These are phyloP conservation scores for Calyptommatus sinebrachiatus DNA, from an alignment of 2,113 vertebrate species.

Conservation along the genomic window DNA sequence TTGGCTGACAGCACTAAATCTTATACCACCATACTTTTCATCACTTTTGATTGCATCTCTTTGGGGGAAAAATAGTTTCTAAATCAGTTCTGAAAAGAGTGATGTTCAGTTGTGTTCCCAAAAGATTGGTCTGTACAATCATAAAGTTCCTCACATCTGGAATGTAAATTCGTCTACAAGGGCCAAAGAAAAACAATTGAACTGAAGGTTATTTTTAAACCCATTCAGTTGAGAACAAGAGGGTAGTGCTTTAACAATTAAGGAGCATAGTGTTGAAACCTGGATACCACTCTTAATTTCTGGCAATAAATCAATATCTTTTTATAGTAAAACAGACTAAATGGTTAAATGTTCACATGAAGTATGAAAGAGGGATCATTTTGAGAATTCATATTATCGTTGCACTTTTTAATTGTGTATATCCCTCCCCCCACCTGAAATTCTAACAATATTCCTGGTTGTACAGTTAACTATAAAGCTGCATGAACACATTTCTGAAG, in stretches of 20 bases:
- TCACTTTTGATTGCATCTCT: background rate
- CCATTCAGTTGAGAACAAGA: background rate
- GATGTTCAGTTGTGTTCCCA: background rate
- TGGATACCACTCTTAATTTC: background rate
- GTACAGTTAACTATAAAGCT: too few relatives aligned
- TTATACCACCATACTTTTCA: background rate
- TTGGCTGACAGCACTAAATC: background rate
- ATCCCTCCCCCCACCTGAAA: too few relatives aligned
- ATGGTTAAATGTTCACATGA: too few relatives aligned
- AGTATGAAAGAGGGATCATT: background rate
- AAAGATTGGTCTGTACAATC: background rate
- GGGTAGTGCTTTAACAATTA: background rate
- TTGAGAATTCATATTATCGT: too few relatives aligned
- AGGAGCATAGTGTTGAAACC: background rate
- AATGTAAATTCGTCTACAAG: background rate
- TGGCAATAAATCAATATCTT: too few relatives aligned
- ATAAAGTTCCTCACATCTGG: background rate
- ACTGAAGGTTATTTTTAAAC: slow-evolving; percentile 1
- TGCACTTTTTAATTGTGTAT: too few relatives aligned
- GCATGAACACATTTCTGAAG: too few relatives aligned
- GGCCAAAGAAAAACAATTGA: background rate
- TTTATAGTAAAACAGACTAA: background rate
- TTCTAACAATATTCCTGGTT: too few relatives aligned
- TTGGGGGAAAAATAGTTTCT: background rate
- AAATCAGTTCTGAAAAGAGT: background rate